Evolutionary conservation across 2,888 invertebrate species (phyloP), one percentile per base, ranked within the genome.

Genomic region (Caenorhabditis sinica): DNA sequence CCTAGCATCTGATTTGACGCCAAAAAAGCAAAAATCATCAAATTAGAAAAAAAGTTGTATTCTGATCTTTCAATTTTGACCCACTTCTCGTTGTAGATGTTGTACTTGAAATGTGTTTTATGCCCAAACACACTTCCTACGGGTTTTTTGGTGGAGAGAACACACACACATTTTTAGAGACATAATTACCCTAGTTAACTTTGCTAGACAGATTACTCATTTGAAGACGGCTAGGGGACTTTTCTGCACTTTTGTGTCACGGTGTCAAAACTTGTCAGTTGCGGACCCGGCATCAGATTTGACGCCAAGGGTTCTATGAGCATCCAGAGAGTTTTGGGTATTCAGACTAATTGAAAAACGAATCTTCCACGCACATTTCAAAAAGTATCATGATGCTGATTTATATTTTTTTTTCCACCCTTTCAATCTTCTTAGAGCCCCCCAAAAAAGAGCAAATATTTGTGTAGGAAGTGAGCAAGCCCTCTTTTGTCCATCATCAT

Each of bases 371-470:
- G 40, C 13, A 33, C 33, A 11, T 40, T 40, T 40, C 33, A 4
- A 36, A 36, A 49, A 25, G 51, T 66, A 66, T 66, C 66, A 66
- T 45, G 65, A 63, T 58, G 53, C 20, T 56, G 53, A 23, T 36
- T 36, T 17, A 15, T 23, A 49, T 11, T 25, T 17, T 40, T 43
- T 23, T 43, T 25, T 13, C 25, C 3, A 11, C 25, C 45, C n/a
- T 43, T 45, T 58, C n/a, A 30, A 40, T 53, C 20, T 36, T 56
- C 15, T n/a, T n/a, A n/a, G 43, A 45, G 20, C 15, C 1, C 40
- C 53, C 25, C 40, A 53, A 71, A 69, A 68, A 68, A 60, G 56
- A 65, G 56, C 79, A 79, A 79, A 72, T 79, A 72, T 79, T 79
- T 79, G 77, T 11, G 20, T 15, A 33, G 23, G n/a, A 60, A 61